phyloP scores from a whole-genome alignment of 2,113 vertebrate species.

The Apaloderma vittatum region DNA sequence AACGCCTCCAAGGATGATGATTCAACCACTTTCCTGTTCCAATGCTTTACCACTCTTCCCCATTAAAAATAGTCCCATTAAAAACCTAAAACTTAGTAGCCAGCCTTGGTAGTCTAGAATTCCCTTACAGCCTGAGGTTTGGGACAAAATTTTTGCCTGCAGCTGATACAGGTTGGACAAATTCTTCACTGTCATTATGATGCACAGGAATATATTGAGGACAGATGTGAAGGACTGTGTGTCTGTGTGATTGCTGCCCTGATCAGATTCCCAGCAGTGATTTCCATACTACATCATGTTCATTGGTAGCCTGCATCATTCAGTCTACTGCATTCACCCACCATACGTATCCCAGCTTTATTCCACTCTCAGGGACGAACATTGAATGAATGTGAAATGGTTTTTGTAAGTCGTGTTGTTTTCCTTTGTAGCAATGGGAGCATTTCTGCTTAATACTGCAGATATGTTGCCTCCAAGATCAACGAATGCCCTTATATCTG shows the following conservation, averaged over 20 bases:
- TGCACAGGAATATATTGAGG: not conserved
- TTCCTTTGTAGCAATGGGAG: not conserved
- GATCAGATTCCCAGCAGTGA: not conserved
- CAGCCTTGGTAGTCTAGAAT: not conserved
- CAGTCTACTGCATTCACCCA: not conserved
- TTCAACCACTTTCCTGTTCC: too few species aligned
- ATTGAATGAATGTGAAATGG: not conserved
- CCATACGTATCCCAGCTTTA: not conserved
- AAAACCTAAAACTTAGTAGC: not conserved
- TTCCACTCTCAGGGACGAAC: not conserved
- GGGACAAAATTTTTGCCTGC: not conserved
- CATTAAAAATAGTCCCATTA: not conserved
- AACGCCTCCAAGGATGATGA: too few species aligned
- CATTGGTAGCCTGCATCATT: not conserved
- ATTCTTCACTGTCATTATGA: not conserved
- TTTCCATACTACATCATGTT: not conserved
- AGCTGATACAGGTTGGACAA: not conserved
- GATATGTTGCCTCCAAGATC: not conserved
- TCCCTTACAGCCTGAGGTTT: not conserved
- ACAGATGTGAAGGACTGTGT: fast-evolving
- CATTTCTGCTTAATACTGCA: not conserved
- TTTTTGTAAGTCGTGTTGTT: not conserved
- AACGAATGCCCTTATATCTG: not conserved
- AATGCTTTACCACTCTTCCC: too few species aligned
- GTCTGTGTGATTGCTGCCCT: not conserved